Evolutionary conservation across 2,113 vertebrate genomes (phyloP), one percentile per base, ranked within the genome.

Genomic region (Ciconia boyciana): DNA sequence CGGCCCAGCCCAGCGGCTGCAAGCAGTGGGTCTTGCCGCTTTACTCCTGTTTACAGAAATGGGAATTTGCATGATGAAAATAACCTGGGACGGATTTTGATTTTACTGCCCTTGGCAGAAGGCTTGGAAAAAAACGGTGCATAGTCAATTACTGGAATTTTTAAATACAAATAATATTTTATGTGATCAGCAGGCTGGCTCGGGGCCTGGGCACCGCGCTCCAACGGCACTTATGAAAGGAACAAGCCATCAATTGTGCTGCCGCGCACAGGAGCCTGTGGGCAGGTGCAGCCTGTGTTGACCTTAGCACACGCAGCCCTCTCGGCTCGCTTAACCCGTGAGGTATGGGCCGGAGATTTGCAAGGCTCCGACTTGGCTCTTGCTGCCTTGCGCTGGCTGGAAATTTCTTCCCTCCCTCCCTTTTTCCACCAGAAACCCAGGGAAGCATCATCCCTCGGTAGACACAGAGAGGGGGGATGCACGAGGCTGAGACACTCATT

Each of bases 151-250:
- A 98, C 98, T 98, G 98, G 98, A 98, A 98, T 98, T 98, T 98
- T 98, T 97, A 98, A 98, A 98, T 98, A 98, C 98, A 98, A 98
- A 98, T 98, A 98, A 98, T 98, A 98, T 98, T 98, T 98, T 98
- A 98, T 98, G 98, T 80, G 98, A 98, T 98, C 98, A 98, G 98
- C 97, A 96, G 98, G 97, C 98, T 98, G 98, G 98, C 98, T 88
- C 43, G 13, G 92, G 96, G 97, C 98, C 98, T 97, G 98, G 96
- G 97, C 98, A 98, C 97, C 92, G 96, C 88, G 96, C 97, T 98
- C 97, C 98, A 97, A 97, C 96, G 94, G 97, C 98, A 97, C 95
- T 92, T 96, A 86, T 88, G 97, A 72, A 92, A 98, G 98, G 98
- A 98, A 98, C 98, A 98, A 98, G 97, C 98, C 97, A 85, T 90